These are phyloP conservation scores for Exocentrus adspersus DNA, from an alignment of 2,888 invertebrate genomes.

Conservation along the genomic window DNA sequence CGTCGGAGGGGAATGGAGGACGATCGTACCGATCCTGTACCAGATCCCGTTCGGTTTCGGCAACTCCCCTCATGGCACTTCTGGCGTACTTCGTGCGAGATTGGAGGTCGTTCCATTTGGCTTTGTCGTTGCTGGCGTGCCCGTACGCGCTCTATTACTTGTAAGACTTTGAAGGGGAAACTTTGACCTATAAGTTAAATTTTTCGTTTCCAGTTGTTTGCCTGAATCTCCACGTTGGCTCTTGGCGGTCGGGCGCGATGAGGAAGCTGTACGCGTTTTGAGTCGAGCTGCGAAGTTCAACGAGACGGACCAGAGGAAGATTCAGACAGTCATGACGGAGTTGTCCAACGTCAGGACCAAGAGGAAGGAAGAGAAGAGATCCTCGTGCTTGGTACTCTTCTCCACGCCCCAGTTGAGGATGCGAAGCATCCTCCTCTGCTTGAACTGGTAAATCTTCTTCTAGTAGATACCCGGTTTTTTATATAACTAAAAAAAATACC, in stretches of 20 bases:
- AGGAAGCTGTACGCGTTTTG: conserved; percentile 65
- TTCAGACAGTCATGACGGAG: conserved; percentile 39
- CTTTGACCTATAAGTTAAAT: neutral
- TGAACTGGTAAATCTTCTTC: conserved; percentile 72
- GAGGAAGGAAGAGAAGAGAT: conserved; percentile 45
- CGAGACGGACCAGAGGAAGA: conserved; percentile 42
- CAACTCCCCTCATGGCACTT: conserved; percentile 67
- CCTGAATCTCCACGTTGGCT: conserved; percentile 75
- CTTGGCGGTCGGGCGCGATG: conserved; percentile 66
- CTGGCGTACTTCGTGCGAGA: conserved; percentile 70
- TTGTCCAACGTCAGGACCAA: conserved; percentile 46
- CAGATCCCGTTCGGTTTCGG: conserved; percentile 73
- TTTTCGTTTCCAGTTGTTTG: conserved; percentile 59
- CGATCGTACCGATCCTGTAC: conserved; percentile 70
- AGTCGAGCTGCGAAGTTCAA: conserved; percentile 58
- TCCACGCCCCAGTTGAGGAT: conserved; percentile 65
- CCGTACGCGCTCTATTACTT: conserved; percentile 65
- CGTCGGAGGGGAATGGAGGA: conserved; percentile 71
- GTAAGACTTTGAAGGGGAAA: too few species aligned
- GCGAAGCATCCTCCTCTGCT: conserved; percentile 65
- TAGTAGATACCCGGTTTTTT: too few species aligned
- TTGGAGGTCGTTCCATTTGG: conserved; percentile 71
- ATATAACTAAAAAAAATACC: too few species aligned
- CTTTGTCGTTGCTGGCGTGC: conserved; percentile 66
- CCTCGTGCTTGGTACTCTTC: conserved; percentile 64